phyloP scores from a whole-genome alignment of 2,888 invertebrate species.

The Allolobophora icterica region DNA sequence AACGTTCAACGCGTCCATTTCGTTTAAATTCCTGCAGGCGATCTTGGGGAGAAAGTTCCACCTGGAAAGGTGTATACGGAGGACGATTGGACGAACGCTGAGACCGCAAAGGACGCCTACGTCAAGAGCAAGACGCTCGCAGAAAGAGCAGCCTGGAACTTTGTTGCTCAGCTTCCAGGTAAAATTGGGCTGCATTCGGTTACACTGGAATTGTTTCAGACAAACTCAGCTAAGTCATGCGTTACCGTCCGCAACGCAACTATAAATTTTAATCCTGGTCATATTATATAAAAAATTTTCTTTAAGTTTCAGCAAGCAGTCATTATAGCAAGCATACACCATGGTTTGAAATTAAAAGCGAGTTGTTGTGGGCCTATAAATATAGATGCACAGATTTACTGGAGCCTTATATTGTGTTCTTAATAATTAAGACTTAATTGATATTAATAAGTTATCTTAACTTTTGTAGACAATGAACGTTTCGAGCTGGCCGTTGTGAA shows the following conservation, averaged over 20 bases:
- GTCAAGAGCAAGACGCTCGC: slow-evolving; percentile 68
- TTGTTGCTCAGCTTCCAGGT: slow-evolving; percentile 66
- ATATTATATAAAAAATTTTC: too few species aligned
- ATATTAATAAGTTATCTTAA: not conserved
- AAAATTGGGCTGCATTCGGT: not conserved
- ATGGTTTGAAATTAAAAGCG: too few species aligned
- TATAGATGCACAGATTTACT: too few species aligned
- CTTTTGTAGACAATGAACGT: slow-evolving; percentile 55
- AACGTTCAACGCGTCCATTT: not conserved
- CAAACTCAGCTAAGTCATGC: too few species aligned
- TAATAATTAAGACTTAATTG: not conserved
- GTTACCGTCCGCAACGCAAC: too few species aligned
- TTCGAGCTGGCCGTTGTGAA: slow-evolving; percentile 69
- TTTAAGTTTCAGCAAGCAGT: too few species aligned
- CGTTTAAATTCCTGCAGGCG: not conserved
- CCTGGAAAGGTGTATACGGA: slow-evolving; percentile 40
- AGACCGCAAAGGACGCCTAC: slow-evolving; percentile 60
- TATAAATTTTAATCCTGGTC: too few species aligned
- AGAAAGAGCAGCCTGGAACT: slow-evolving; percentile 70
- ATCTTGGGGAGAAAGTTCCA: not conserved
- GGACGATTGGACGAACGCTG: slow-evolving; percentile 43
- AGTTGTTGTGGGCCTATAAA: too few species aligned
- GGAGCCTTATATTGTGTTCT: too few species aligned
- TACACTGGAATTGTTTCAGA: not conserved
- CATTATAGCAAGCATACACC: too few species aligned